These are phyloP conservation scores for Plemyria rubiginata DNA, from an alignment of 2,888 invertebrate species.

Conservation along the genomic window DNA sequence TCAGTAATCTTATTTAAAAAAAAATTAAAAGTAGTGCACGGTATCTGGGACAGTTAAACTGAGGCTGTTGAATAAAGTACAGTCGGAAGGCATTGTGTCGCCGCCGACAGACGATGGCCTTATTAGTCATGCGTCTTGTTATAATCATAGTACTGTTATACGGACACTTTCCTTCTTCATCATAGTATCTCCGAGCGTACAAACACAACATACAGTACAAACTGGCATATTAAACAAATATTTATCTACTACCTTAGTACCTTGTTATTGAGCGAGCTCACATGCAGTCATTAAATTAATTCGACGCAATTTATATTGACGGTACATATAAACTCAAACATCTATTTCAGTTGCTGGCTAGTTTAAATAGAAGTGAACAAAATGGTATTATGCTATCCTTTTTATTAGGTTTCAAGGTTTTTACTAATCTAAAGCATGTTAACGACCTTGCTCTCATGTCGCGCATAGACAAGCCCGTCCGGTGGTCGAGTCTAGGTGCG, in stretches of 20 bases:
- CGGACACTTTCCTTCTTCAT: constrained; percentile 63
- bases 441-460: constrained; percentile 29
- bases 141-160: constrained; percentile 73
- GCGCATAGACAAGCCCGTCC: constrained; percentile 34
- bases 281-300: constrained; percentile 33
- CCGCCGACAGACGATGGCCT: constrained; percentile 42
- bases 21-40: constrained; percentile 26
- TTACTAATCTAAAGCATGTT: constrained; percentile 23
- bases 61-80: constrained; percentile 28
- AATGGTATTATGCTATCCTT: constrained; percentile 27
- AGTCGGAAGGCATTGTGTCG: constrained; percentile 42
- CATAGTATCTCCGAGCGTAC: constrained; percentile 41
- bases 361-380: constrained; percentile 24
- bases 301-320: constrained; percentile 27
- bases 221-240: constrained; percentile 41
- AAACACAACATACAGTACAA: constrained; percentile 28
- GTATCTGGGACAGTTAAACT: constrained; percentile 28
- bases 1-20: constrained; percentile 15
- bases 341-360: constrained; percentile 27
- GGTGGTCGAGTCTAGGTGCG: constrained; percentile 29
- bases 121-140: constrained; percentile 64
- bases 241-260: constrained; percentile 39
- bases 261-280: constrained; percentile 34
- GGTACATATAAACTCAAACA: constrained; percentile 23
- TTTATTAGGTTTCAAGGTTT: constrained; percentile 32